Evolutionary conservation across 2,888 invertebrate genomes (phyloP).

Genomic region (Coenonympha arcania): DNA sequence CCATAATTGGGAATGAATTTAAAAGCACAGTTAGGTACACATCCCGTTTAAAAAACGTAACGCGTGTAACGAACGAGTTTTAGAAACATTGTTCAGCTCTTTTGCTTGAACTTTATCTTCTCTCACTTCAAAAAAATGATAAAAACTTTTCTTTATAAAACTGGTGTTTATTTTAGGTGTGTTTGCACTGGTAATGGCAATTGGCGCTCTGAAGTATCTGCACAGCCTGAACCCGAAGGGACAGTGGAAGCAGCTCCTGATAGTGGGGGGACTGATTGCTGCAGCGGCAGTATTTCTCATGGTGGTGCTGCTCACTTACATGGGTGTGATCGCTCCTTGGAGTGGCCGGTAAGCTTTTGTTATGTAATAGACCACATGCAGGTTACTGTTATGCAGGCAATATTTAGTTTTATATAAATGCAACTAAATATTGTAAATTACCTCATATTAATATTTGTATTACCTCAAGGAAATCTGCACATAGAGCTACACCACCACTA

Average conservation of each 20-base stretch:
- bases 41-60: no score
- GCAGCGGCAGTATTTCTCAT: constrained; percentile 86
- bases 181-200: constrained; percentile 93
- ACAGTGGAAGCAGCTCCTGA: constrained; percentile 90
- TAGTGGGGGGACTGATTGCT: constrained; percentile 82
- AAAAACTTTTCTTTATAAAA: no score
- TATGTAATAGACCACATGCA: background rate
- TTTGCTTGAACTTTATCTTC: no score
- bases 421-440: no score
- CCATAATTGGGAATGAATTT: no score
- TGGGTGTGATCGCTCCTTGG: constrained; percentile 97
- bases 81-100: no score
- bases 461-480: no score
- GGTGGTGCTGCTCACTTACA: constrained; percentile 92
- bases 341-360: constrained; percentile 78
- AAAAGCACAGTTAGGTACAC: no score
- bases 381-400: background rate
- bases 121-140: background rate
- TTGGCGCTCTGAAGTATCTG: constrained; percentile 88
- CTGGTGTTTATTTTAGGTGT: constrained; percentile 86
- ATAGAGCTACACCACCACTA: no score
- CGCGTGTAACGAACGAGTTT: no score
- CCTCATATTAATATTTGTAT: no score
- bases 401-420: no score
- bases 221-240: constrained; percentile 89